Percentiles rank a stretch among this genome's conserved stretches.
Conservation (phyloP, 2,888 invertebrate species). For the Rhagonycha fulva region DNA sequence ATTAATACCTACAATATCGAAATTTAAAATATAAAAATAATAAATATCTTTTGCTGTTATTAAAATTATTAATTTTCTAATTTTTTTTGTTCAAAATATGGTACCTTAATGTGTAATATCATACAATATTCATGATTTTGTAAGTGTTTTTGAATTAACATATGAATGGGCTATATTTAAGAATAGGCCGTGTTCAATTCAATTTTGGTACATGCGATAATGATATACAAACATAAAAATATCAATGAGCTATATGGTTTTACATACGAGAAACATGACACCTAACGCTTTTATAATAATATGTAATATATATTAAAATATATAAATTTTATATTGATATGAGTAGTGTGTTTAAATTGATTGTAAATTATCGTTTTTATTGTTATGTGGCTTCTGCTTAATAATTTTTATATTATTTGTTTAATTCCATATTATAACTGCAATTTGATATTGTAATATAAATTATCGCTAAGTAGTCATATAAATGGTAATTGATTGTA, state of each 20-base stretch:
- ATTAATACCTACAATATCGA: no score
- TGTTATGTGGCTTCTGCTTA: neutral
- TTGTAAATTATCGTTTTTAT: constrained; percentile 8
- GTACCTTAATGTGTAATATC: constrained; percentile 22
- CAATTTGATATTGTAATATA: neutral
- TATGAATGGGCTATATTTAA: constrained; percentile 39
- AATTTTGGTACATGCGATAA: constrained; percentile 39
- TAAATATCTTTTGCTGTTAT: neutral
- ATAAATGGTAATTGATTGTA: neutral
- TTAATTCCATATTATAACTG: neutral
- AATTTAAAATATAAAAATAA: no score
- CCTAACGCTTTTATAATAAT: constrained; percentile 34
- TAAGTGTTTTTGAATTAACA: constrained; percentile 36
- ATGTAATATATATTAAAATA: constrained; percentile 9
- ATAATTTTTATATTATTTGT: neutral
- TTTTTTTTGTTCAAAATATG: neutral
- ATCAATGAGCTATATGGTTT: constrained; percentile 32
- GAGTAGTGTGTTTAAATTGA: neutral
- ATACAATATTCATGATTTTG: constrained; percentile 32
- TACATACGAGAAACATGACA: constrained; percentile 30
- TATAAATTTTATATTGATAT: constrained; percentile 9
- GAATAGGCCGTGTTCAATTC: constrained; percentile 36
- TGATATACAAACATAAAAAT: constrained; percentile 38
- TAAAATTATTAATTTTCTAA: neutral
- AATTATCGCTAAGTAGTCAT: neutral